A percentile compares a stretch with the other conserved stretches of the same genome.
Conservation (phyloP, 2,888 invertebrate genomes). For the Phengaris arion region DNA sequence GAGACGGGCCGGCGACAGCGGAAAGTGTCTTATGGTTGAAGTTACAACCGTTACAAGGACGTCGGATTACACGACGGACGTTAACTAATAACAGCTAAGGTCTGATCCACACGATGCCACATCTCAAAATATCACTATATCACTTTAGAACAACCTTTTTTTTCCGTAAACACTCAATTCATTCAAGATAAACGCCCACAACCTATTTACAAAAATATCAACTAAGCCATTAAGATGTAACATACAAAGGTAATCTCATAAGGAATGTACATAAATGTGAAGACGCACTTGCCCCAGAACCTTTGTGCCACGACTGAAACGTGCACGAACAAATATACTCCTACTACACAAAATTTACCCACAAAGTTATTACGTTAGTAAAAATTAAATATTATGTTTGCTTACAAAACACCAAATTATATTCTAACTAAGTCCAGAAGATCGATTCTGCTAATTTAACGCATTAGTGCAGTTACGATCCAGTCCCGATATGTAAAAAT, state of each 20-base stretch:
- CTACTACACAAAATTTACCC: not conserved
- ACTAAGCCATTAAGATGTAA: slow-evolving; percentile 1
- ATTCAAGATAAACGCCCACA: slow-evolving; percentile 1
- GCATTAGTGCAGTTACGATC: too few species aligned
- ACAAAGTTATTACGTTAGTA: too few species aligned
- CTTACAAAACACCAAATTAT: too few species aligned
- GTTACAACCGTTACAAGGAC: slow-evolving; percentile 17
- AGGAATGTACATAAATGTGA: slow-evolving; percentile 52
- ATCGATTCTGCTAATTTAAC: too few species aligned
- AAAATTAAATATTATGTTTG: too few species aligned
- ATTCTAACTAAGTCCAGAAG: too few species aligned
- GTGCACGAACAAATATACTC: slow-evolving; percentile 25
- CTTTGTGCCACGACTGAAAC: slow-evolving; percentile 46
- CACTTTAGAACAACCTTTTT: not conserved
- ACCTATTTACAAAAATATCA: slow-evolving; percentile 26
- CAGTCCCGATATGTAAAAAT: too few species aligned
- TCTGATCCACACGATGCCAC: slow-evolving; percentile 1
- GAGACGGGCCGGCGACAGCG: slow-evolving; percentile 9
- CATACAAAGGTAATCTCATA: slow-evolving; percentile 47
- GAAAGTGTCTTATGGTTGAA: slow-evolving; percentile 19
- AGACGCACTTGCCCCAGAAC: slow-evolving; percentile 44
- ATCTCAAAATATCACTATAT: not conserved
- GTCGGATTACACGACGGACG: not conserved
- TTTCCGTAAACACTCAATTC: not conserved
- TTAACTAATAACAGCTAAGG: not conserved